Percentiles rank a stretch among this genome's conserved stretches.
phyloP scores from a whole-genome alignment of 1,140 invertebrate species.

The Zaprionus taronus region DNA sequence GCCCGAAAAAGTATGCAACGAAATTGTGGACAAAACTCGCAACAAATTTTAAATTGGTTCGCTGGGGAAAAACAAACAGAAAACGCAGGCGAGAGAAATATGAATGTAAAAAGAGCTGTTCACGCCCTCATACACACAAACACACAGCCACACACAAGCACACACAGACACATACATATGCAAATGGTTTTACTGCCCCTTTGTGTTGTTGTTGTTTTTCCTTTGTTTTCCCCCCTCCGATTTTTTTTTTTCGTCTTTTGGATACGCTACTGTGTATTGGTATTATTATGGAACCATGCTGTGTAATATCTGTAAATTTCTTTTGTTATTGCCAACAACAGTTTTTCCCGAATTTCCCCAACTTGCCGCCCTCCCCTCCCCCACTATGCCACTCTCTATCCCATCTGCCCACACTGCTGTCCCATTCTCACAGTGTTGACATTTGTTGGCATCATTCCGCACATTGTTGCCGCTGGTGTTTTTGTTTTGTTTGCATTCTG shows the following conservation, averaged over 20 bases:
- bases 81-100: constrained; percentile 70
- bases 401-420: constrained; percentile 9
- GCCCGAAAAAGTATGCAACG: constrained; percentile 63
- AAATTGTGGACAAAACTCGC: constrained; percentile 65
- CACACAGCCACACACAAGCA: constrained; percentile 20
- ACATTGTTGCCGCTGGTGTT: constrained; percentile 81
- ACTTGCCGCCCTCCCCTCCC: background rate
- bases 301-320: constrained; percentile 83
- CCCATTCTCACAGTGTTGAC: constrained; percentile 63
- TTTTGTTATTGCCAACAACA: constrained; percentile 83
- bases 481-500: constrained; percentile 77
- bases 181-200: constrained; percentile 81
- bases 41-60: constrained; percentile 83
- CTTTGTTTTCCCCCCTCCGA: constrained; percentile 24
- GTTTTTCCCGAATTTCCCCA: constrained; percentile 50
- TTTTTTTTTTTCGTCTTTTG: constrained; percentile 23
- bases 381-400: background rate
- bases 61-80: constrained; percentile 45
- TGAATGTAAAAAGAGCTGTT: constrained; percentile 76
- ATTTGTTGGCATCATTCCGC: constrained; percentile 81
- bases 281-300: constrained; percentile 82
- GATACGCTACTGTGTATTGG: constrained; percentile 62
- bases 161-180: constrained; percentile 57
- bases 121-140: constrained; percentile 63
- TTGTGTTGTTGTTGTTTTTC: constrained; percentile 53